Base-by-base conservation (phyloP, 2,797 vertebrate genomes). In the Clarias laeviceps region DNA sequence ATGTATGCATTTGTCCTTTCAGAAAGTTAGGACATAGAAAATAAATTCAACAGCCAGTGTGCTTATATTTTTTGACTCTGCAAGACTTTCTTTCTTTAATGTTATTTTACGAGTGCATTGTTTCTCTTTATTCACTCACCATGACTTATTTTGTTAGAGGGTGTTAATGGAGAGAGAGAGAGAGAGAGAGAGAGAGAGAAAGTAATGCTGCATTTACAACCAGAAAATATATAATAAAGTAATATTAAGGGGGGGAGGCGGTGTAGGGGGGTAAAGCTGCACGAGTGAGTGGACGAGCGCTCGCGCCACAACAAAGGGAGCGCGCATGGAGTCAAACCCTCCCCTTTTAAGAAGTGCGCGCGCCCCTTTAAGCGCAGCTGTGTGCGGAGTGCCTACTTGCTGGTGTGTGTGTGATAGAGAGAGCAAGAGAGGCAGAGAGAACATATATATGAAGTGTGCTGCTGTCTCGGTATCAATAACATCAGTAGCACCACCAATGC, bases 321-420 rank as follows among this genome's bases (percentile, higher is more conserved):
- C 72, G 82, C 70, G 34, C 65, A 22, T 32, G 80, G 40, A 69
- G 50, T 72, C 20, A 54, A 29, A 83, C 83, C 93, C 93, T 92
- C 92, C 93, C 94, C 95, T 94, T 95, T 93, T 93, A 94, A 80
- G 91, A 62, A 45, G 59, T 87, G 84, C 83, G 81, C 93, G 90
- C 92, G 82, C 94, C 94, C 94, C 94, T 94, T 95, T 94, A 94
- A 94, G 88, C 84, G 90, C 93, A 64, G 70, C 82, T 64, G 82
- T 70, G 93, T 93, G 93, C 82, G 5, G 70, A 73, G 70, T 32
- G 82, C 37, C 37, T 80, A 80, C 78, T 61, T 80, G 78, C 61
- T 80, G 78, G 57, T 29, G 81, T 24, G 79, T 1, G 37, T 5
- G 59, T 29, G 50, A 8, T 27, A 4, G 22, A 27, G 40, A 15